These are phyloP conservation scores for Pseudorhiza aurosa DNA, from an alignment of 30 jellyfish, hydroid and myxozoan genomes.

Conservation along the genomic window DNA sequence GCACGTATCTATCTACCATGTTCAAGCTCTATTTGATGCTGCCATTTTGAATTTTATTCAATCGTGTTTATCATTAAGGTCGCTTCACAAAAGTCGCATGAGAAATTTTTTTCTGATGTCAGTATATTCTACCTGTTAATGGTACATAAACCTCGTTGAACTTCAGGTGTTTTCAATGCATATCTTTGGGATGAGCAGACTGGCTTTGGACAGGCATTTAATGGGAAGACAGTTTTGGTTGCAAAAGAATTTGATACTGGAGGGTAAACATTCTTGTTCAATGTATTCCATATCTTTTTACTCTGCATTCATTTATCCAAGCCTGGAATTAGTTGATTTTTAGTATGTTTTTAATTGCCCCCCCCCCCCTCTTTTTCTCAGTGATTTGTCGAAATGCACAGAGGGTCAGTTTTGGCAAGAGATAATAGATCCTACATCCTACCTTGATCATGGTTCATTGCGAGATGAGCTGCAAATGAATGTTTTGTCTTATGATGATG, in stretches of 20 bases:
- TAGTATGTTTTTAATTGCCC: neutral
- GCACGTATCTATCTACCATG: too few species aligned
- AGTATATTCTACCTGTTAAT: neutral
- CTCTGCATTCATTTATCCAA: neutral
- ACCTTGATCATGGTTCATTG: slow-evolving; percentile 33
- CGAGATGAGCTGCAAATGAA: slow-evolving; percentile 72
- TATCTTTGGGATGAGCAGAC: slow-evolving; percentile 40
- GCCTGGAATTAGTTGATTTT: neutral
- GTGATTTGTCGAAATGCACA: slow-evolving; percentile 16
- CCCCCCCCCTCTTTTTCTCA: neutral
- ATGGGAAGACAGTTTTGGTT: slow-evolving; percentile 52
- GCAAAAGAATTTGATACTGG: slow-evolving; percentile 22
- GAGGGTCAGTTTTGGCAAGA: slow-evolving; percentile 65
- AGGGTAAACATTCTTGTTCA: slow-evolving; percentile 13
- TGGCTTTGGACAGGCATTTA: slow-evolving; percentile 56
- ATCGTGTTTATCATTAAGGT: too few species aligned
- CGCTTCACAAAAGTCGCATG: too few species aligned
- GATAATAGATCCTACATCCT: slow-evolving; percentile 56
- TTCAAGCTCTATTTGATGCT: too few species aligned
- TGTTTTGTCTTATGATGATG: slow-evolving; percentile 64
- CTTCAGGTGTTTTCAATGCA: slow-evolving; percentile 62
- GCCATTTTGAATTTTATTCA: too few species aligned
- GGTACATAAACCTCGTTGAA: too few species aligned
- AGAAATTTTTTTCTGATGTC: neutral
- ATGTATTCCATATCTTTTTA: too few species aligned